phyloP scores from a whole-genome alignment of 2,113 vertebrate genomes.

The Ardeotis arabs region DNA sequence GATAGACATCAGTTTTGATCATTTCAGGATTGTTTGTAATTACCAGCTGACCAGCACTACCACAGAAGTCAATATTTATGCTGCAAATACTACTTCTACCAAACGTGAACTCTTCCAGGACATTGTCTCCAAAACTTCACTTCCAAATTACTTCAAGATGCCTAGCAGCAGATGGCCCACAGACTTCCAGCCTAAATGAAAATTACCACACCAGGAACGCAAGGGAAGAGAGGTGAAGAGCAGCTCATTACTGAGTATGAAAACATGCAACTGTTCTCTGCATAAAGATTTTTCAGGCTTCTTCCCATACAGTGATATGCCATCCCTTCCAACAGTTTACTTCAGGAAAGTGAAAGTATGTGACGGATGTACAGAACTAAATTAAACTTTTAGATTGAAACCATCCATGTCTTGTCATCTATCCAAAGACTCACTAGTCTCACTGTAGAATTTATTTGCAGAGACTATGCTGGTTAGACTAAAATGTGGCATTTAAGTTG shows the following conservation, averaged over 20 bases:
- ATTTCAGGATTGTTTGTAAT: neutral
- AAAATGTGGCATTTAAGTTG: neutral
- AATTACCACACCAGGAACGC: neutral
- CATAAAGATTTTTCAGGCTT: neutral
- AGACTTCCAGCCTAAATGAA: neutral
- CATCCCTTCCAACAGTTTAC: neutral
- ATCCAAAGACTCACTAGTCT: neutral
- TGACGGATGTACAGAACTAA: neutral
- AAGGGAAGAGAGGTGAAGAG: neutral
- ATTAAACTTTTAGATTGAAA: slow-evolving; percentile 15
- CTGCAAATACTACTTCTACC: neutral
- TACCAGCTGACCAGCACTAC: neutral
- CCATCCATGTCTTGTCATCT: neutral
- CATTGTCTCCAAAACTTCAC: neutral
- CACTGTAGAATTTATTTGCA: neutral
- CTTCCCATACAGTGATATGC: neutral
- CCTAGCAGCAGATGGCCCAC: neutral
- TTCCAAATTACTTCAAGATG: neutral
- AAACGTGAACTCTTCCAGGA: neutral
- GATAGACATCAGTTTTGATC: neutral
- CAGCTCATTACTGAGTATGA: neutral
- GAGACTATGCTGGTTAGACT: neutral
- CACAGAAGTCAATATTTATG: neutral
- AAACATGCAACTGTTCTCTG: neutral
- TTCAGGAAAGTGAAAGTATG: neutral